A percentile compares a stretch with the other conserved stretches of the same genome.
Evolutionary conservation across 64 coral and sea anemone species (phyloP).

Genomic region (Exaiptasia diaphana): DNA sequence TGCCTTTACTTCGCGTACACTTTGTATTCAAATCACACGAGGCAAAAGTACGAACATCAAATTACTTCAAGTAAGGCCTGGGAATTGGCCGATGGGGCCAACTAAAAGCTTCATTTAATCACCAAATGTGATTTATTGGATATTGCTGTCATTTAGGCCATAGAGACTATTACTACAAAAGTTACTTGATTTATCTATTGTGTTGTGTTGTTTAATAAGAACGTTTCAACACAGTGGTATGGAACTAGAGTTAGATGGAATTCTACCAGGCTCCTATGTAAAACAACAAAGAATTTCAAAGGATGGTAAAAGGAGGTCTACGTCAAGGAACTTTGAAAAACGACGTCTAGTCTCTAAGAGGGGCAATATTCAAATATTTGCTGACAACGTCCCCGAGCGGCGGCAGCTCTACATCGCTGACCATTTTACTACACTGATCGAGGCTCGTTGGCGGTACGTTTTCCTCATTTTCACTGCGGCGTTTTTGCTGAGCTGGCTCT

Average conservation of each 20-base stretch:
- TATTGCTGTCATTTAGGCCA: too few species aligned
- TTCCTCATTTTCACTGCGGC: constrained; percentile 55
- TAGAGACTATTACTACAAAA: too few species aligned
- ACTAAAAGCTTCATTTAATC: too few species aligned
- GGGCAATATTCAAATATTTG: constrained; percentile 46
- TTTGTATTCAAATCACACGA: too few species aligned
- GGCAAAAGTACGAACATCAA: too few species aligned
- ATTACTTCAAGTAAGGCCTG: too few species aligned
- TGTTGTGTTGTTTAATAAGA: too few species aligned
- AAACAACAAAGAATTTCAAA: constrained; percentile 49
- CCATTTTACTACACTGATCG: constrained; percentile 85
- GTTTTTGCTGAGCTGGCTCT: constrained; percentile 70
- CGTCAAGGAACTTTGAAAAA: constrained; percentile 60
- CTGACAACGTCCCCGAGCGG: constrained; percentile 54
- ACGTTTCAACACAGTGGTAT: constrained; percentile 27
- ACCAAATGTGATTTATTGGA: too few species aligned
- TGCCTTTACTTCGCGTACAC: not conserved
- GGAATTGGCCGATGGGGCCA: too few species aligned
- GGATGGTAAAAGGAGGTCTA: constrained; percentile 36
- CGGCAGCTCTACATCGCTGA: constrained; percentile 63
- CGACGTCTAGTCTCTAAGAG: constrained; percentile 55
- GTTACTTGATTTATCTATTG: too few species aligned
- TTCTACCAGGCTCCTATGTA: constrained; percentile 11
- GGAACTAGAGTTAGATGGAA: constrained; percentile 65
- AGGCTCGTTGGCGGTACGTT: constrained; percentile 74